phyloP scores from a whole-genome alignment of 1,140 invertebrate genomes.

The Meteorus sp. region DNA sequence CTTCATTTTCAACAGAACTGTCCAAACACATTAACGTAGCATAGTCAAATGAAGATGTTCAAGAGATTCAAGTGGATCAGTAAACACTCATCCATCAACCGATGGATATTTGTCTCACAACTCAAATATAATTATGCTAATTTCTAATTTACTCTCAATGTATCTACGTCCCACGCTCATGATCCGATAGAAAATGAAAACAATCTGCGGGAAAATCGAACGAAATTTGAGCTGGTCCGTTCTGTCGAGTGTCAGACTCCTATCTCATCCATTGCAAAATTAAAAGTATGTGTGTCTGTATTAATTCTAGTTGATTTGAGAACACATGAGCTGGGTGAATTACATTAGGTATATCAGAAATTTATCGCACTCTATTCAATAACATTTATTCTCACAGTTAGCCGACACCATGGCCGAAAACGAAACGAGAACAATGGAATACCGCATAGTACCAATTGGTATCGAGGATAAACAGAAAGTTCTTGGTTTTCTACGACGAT shows the following conservation, averaged over 20 bases:
- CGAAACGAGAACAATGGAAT: constrained; percentile 43
- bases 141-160: background rate
- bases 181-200: no score
- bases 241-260: no score
- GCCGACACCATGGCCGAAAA: constrained; percentile 38
- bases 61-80: background rate
- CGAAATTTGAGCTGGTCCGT: no score
- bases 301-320: background rate
- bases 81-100: no score
- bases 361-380: no score
- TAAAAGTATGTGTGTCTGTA: no score
- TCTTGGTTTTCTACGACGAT: constrained; percentile 63
- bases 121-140: background rate
- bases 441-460: constrained; percentile 43
- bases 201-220: no score
- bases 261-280: no score
- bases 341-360: background rate
- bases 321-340: background rate
- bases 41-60: constrained; percentile 7
- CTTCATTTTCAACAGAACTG: background rate
- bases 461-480: constrained; percentile 59
- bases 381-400: constrained; percentile 48
- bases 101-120: no score
- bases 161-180: background rate
- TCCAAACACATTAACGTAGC: constrained; percentile 15